These are phyloP conservation scores for Chloroceryle inda DNA, from an alignment of 2,797 vertebrate species.

Conservation along the genomic window DNA sequence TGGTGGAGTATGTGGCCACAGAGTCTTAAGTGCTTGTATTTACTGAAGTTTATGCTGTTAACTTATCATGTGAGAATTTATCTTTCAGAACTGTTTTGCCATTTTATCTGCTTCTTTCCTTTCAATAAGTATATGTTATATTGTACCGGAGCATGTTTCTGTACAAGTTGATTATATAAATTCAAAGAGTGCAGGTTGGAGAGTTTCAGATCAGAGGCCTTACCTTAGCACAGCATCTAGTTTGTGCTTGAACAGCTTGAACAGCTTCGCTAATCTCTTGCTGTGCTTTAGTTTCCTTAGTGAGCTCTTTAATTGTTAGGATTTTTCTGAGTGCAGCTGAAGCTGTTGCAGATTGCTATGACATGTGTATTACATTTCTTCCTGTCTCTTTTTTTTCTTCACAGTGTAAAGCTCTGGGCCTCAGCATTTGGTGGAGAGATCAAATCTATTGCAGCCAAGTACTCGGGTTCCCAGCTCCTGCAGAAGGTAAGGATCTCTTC, in stretches of 20 bases:
- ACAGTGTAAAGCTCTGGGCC: conserved; percentile 98
- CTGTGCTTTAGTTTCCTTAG: conserved; percentile 16
- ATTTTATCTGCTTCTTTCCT: background rate
- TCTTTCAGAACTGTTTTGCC: background rate
- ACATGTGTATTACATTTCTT: conserved; percentile 71
- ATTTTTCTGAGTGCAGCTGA: conserved; percentile 20
- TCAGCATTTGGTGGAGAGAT: conserved; percentile 98
- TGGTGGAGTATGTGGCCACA: background rate
- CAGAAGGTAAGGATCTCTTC: conserved; percentile 91
- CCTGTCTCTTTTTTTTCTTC: conserved; percentile 29
- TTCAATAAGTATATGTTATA: background rate
- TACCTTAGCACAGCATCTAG: background rate
- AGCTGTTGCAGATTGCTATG: conserved; percentile 40
- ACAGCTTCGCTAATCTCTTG: background rate
- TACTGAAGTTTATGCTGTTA: conserved; percentile 23
- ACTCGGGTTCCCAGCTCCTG: conserved; percentile 97
- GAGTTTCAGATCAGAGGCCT: conserved; percentile 20
- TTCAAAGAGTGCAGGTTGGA: background rate
- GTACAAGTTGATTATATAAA: background rate
- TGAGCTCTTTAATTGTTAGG: background rate
- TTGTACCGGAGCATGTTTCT: background rate
- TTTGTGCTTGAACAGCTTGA: background rate
- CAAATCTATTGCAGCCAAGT: conserved; percentile 98
- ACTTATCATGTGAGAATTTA: background rate
- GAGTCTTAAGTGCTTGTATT: background rate